Base-by-base conservation (phyloP, 2,113 vertebrate species). In the Shinisaurus crocodilurus region DNA sequence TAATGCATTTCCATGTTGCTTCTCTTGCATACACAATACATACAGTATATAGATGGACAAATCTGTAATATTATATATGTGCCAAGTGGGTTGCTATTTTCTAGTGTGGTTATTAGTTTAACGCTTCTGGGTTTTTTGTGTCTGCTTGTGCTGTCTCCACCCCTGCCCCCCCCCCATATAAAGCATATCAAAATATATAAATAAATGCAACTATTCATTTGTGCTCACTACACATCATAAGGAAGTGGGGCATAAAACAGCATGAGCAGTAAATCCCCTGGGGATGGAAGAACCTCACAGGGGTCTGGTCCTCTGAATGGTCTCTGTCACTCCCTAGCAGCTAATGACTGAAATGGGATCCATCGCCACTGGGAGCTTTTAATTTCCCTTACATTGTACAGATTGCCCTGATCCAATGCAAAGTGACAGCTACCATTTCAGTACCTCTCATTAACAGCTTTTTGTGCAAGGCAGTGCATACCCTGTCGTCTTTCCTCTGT, bases 341-440 rank as follows among this genome's bases (percentile, higher is more conserved):
- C 96, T 97, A 97, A 97, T 97, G 96, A 97, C 97, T 97, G 96
- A 97, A 97, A 97, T 95, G 91, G 97, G 95, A 96, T 97, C 97
- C 95, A 95, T 95, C 90, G 96, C 97, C 96, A 97, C 94, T 82
- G 95, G 97, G 97, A 97, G 96, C 97, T 97, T 97, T 97, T 97
- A 97, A 98, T 98, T 98, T 98, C 97, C 50, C 95, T 97, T 97
- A 96, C 96, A 96, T 96, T 96, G 96, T 97, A 96, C 95, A 93
- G 96, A 93, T 96, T 91, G 89, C 94, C 94, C 92, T 97, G 97
- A 97, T 96, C 94, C 91, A 70, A 97, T 95, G 89, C 87, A 94
- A 96, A 96, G 95, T 96, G 97, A 97, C 97, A 97, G 96, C 96
- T 96, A 95, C 94, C 94, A 92, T 95, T 96, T 95, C 86, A 95